A percentile compares a stretch with the other conserved stretches of the same genome.
Conservation (phyloP, 1,140 invertebrate genomes). For the Drosophila dunni region DNA sequence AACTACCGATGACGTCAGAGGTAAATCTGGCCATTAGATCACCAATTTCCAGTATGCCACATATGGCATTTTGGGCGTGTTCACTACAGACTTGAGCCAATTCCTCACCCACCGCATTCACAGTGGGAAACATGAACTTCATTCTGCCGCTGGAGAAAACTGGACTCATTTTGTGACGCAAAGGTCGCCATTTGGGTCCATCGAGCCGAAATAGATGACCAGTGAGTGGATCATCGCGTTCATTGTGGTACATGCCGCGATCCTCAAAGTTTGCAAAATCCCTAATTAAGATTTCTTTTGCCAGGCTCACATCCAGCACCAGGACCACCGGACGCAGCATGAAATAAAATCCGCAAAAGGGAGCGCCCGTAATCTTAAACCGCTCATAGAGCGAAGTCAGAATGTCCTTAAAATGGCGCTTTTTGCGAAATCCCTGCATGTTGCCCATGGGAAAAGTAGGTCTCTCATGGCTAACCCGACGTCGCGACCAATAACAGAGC, state of each 20-base stretch:
- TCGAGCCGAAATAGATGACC: slow-evolving; percentile 86
- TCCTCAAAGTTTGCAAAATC: slow-evolving; percentile 87
- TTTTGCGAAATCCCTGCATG: slow-evolving; percentile 48
- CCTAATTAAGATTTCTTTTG: slow-evolving; percentile 86
- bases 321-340: slow-evolving; percentile 64
- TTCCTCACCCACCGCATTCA: slow-evolving; percentile 82
- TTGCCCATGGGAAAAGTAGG: slow-evolving; percentile 67
- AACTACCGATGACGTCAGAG: slow-evolving; percentile 88
- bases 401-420: slow-evolving; percentile 68
- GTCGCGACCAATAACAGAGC: slow-evolving; percentile 84
- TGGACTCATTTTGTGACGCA: slow-evolving; percentile 87
- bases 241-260: slow-evolving; percentile 85
- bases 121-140: slow-evolving; percentile 86
- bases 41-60: slow-evolving; percentile 67
- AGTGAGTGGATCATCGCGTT: slow-evolving; percentile 85
- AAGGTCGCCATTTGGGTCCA: slow-evolving; percentile 87
- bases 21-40: slow-evolving; percentile 86
- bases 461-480: slow-evolving; percentile 71
- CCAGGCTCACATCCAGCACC: slow-evolving; percentile 78
- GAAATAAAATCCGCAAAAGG: slow-evolving; percentile 66
- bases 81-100: slow-evolving; percentile 55
- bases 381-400: slow-evolving; percentile 57
- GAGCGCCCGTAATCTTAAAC: slow-evolving; percentile 59
- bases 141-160: slow-evolving; percentile 87
- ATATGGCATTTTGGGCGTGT: slow-evolving; percentile 64